Evolutionary conservation across 2,888 invertebrate genomes (phyloP).

Genomic region (Latrodectus hesperus): DNA sequence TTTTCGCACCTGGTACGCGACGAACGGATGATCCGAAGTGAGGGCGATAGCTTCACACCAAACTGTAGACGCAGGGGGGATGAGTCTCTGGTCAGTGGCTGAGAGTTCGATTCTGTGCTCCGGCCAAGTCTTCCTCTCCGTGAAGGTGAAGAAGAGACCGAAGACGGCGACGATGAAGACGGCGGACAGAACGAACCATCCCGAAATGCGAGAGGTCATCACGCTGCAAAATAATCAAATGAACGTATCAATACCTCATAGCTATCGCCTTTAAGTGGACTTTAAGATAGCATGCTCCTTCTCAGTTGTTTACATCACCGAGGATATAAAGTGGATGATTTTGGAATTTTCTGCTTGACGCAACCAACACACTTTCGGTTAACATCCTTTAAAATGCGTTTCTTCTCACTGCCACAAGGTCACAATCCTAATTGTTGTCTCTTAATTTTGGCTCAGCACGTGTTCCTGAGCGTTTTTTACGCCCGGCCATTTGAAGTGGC

Average conservation of each 20-base stretch:
- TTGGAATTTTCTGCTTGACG: too few relatives aligned
- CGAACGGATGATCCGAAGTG: constrained; percentile 51
- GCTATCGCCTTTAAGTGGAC: neutral
- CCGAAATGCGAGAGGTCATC: constrained; percentile 43
- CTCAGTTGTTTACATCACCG: too few relatives aligned
- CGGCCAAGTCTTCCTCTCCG: constrained; percentile 59
- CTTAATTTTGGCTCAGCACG: too few relatives aligned
- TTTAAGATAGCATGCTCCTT: too few relatives aligned
- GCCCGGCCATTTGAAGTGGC: too few relatives aligned
- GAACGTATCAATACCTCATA: neutral
- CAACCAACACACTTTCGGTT: too few relatives aligned
- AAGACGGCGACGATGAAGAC: constrained; percentile 57
- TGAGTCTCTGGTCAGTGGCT: constrained; percentile 49
- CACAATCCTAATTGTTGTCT: too few relatives aligned
- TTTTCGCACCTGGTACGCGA: constrained; percentile 48
- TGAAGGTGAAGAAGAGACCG: constrained; percentile 61
- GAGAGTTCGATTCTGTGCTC: constrained; percentile 51
- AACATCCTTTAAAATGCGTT: too few relatives aligned
- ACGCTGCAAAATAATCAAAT: neutral
- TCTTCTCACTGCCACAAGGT: too few relatives aligned
- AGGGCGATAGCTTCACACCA: constrained; percentile 57
- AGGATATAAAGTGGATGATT: too few relatives aligned
- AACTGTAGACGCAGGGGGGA: constrained; percentile 42
- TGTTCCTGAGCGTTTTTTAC: too few relatives aligned
- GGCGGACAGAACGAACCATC: constrained; percentile 58